These are phyloP conservation scores for Drosophila dunni DNA, from an alignment of 1,140 invertebrate genomes.

Conservation along the genomic window DNA sequence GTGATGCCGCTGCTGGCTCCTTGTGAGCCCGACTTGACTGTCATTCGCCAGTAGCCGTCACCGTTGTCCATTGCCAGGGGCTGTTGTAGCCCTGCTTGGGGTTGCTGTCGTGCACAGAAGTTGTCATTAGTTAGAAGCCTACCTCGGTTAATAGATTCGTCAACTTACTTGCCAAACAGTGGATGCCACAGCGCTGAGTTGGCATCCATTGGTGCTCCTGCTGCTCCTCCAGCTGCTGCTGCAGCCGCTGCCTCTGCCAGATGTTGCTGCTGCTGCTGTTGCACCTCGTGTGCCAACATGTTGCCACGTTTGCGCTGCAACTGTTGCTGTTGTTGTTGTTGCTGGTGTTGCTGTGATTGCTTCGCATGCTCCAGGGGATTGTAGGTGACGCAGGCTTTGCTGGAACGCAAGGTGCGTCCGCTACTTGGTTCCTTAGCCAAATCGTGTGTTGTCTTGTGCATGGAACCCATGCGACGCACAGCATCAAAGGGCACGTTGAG, in stretches of 20 bases:
- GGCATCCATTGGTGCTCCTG: constrained; percentile 77
- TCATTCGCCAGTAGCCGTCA: constrained; percentile 86
- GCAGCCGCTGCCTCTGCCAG: constrained; percentile 41
- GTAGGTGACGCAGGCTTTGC: constrained; percentile 66
- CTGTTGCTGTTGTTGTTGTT: constrained; percentile 40
- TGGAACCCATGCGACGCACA: constrained; percentile 46
- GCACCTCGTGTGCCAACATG: constrained; percentile 53
- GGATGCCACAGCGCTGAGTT: constrained; percentile 89
- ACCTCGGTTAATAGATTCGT: no score
- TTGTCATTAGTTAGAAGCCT: no score
- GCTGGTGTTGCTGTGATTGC: constrained; percentile 44
- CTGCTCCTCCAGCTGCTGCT: constrained; percentile 40
- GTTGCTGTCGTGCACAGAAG: constrained; percentile 63
- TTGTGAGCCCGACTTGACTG: constrained; percentile 84
- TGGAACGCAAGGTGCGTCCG: constrained; percentile 68
- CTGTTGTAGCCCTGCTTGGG: constrained; percentile 85
- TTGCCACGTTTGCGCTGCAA: constrained; percentile 61
- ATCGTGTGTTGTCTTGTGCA: constrained; percentile 48
- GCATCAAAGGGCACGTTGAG: constrained; percentile 70
- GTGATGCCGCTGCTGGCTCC: constrained; percentile 72
- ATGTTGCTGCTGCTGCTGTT: constrained; percentile 62
- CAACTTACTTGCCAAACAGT: constrained; percentile 88
- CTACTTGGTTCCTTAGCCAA: constrained; percentile 46
- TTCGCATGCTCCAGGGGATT: constrained; percentile 68
- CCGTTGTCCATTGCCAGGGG: constrained; percentile 86